Percentiles rank a stretch among this genome's conserved stretches.
These are phyloP conservation scores for Pyralis farinalis DNA, from an alignment of 2,888 invertebrate species.

Conservation along the genomic window DNA sequence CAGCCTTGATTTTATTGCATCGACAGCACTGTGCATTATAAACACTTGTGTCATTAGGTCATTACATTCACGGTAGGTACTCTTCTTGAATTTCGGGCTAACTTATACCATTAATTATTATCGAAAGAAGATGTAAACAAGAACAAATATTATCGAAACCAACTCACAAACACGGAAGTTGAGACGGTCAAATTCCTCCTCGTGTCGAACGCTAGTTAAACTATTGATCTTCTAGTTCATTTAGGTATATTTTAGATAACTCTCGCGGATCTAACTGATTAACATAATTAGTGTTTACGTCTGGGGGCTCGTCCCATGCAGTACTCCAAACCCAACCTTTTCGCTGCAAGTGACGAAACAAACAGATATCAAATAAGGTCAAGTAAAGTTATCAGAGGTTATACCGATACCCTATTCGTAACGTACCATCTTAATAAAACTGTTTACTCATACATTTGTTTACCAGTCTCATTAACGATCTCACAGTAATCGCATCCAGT, in stretches of 20 bases:
- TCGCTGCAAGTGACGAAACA: slow-evolving; percentile 33
- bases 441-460: slow-evolving; percentile 38
- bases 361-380: slow-evolving; percentile 30
- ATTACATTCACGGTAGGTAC: too few species aligned
- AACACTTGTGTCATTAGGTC: too few species aligned
- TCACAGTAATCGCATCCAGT: slow-evolving; percentile 31
- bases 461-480: slow-evolving; percentile 48
- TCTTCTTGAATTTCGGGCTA: too few species aligned
- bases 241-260: too few species aligned
- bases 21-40: too few species aligned
- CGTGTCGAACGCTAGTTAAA: too few species aligned
- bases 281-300: slow-evolving; percentile 1
- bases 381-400: slow-evolving; percentile 49
- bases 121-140: too few species aligned
- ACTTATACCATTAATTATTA: too few species aligned
- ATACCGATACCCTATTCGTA: slow-evolving; percentile 45
- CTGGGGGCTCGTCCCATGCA: slow-evolving; percentile 56
- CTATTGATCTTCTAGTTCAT: too few species aligned
- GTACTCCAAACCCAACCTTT: slow-evolving; percentile 12
- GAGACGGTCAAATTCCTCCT: too few species aligned
- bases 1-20: too few species aligned
- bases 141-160: too few species aligned
- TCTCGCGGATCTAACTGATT: neutral
- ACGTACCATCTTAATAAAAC: slow-evolving; percentile 48
- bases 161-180: neutral